Base-by-base conservation (phyloP, 64 coral and sea anemone genomes). In the Actinia tenebrosa region DNA sequence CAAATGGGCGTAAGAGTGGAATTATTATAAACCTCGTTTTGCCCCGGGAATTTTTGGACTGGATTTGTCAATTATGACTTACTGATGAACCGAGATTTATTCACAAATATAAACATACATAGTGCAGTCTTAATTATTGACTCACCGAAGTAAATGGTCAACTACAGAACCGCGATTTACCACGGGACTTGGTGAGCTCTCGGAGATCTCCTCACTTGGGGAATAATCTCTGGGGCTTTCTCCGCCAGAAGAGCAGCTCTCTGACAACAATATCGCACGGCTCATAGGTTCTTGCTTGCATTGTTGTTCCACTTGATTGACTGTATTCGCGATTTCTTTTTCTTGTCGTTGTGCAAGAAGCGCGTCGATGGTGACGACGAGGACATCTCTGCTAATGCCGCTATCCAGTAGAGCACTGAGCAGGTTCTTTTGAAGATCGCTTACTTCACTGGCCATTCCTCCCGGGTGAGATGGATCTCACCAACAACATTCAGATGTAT, bases 91-190 rank as follows among this genome's bases (percentile, higher is more conserved):
- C 46, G 22, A 84, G 55, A 62, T 84, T 84, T 37, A 37, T 0
- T 60, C 22, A 25, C 54, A 62, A 56, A 84, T 5, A 61, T 44
- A 77, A 44, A 86, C 52, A 84, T 3, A 19, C 22, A 42, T 6
- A 20, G 9, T 79, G 37, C 18, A 87, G 25, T 50, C 45, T 81
- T 81, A 81, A 81, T 81, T 2, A 81, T 81, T 81, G 44, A 81
- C 89, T 91, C 59, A 91, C 89, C 89, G 78, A 22, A 91, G 85
- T 84, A 91, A 87, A 78, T 91, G 89, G 53, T 91, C 89, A 14
- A 86, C 89, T 78, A 91, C 47, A 16, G 84, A 84, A 45, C 86
- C 89, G 18, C 84, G 75, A 14, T 83, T 78, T 45, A 91, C 5
- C 15, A 62, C 25, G 7, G 79, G 79, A 54, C 14, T 82, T 63